Base-by-base conservation (phyloP, 2,888 invertebrate species). In the Dryobotodes eremita region DNA sequence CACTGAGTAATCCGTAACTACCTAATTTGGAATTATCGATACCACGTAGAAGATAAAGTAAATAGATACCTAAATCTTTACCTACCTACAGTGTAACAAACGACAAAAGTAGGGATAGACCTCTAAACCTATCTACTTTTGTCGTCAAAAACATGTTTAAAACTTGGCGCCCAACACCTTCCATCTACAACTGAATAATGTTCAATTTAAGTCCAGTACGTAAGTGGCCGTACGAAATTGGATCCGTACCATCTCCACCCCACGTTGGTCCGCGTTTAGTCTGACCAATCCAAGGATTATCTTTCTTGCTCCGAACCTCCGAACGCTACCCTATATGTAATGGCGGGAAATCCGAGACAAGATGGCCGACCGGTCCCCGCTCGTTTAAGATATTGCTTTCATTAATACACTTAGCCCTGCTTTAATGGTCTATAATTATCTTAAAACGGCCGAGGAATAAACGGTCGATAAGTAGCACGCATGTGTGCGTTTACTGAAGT, bases 251-350 rank as follows among this genome's bases (percentile, higher is more conserved):
- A 73, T 79, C 83, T 86, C 88, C 90, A 89, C 92, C 92, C 90
- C 88, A 85, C 89, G 85, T 83, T 84, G 84, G 89, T 75, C 78
- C 86, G 71, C 79, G 88, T 81, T 84, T 86, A 76, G 90, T 90
- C 89, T 89, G 91, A 93, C 95, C 94, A 95, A 95, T 95, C 92
- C 92, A 89, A 85, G 91, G 95, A 95, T 95, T 95, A 95, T 94
- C 94, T 95, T 94, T 91, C 94, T 94, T 92, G 90, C 83, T 84
- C 88, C 86, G 85, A 88, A 88, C 89, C 83, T 84, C 88, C 84
- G 85, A 88, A 88, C 90, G 86, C 87, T 89, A 87, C 92, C 90
- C 92, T 80, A 89, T 36, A 82, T 72, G 85, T 89, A 89, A 91
- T 89, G 89, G 92, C 92, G 92, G 92, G 93, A 93, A 94, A 93